Evolutionary conservation across 2,113 vertebrate genomes (phyloP), one percentile per base, ranked within the genome.

Genomic region (Hippoglossus stenolepis): DNA sequence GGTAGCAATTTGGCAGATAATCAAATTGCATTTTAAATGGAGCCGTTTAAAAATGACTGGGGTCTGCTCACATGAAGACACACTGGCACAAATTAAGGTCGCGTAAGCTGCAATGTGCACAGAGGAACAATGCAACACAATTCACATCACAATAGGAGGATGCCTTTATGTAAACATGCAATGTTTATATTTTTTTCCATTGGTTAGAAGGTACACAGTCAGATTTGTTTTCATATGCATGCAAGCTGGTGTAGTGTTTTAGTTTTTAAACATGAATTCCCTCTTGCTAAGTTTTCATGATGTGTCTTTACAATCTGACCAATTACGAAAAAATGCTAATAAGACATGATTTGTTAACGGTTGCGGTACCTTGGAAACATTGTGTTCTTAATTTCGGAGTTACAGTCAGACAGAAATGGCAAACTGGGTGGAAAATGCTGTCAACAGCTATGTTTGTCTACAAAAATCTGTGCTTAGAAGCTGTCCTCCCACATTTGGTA

Each of bases 11-110:
- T 95, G 94, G 94, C 93, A 94, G 94, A 95, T 95, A 95, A 95
- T 95, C 94, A 95, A 95, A 95, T 94, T 94, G 94, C 93, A 95
- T 95, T 95, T 95, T 95, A 95, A 95, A 95, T 95, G 93, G 94
- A 92, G 91, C 91, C 82, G 90, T 94, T 95, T 95, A 94, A 94
- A 94, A 92, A 94, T 90, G 93, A 94, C 94, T 92, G 78, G 83
- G 85, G 91, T 91, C 90, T 91, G 92, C 89, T 93, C 84, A 90
- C 87, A 88, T 84, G 85, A 92, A 94, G 91, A 89, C 90, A 87
- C 87, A 87, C 86, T 90, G 89, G 90, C 87, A 83, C 90, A 94
- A 94, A 94, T 94, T 90, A 93, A 89, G 91, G 85, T 85, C 15
- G 73, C 94, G 90, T 89, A 93, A 87, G 89, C 80, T 87, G 81